phyloP scores from a whole-genome alignment of 2,797 vertebrate genomes.

The Eulemur mongoz region DNA sequence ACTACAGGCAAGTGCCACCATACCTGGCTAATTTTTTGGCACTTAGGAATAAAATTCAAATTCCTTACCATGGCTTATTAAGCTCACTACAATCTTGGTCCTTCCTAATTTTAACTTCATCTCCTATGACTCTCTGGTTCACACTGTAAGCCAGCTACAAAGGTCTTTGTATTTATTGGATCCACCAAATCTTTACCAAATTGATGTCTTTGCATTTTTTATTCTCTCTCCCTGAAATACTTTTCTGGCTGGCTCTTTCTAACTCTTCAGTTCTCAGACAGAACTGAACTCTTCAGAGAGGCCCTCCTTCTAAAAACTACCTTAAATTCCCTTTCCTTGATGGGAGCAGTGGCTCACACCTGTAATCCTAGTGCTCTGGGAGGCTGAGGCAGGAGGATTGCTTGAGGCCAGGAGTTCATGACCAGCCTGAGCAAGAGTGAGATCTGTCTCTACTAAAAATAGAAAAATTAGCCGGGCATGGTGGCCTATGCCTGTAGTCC shows the following conservation, averaged over 20 bases:
- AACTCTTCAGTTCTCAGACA: background rate
- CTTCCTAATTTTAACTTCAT: background rate
- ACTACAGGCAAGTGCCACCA: too few relatives aligned
- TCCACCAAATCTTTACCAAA: background rate
- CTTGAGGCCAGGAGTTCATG: too few relatives aligned
- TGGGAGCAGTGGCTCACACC: background rate
- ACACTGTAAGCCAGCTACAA: background rate
- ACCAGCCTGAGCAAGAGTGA: too few relatives aligned
- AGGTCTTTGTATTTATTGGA: background rate
- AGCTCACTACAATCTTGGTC: background rate
- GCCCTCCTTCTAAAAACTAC: background rate
- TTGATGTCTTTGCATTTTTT: background rate
- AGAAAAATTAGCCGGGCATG: too few relatives aligned
- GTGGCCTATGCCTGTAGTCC: too few relatives aligned
- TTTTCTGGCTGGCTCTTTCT: background rate
- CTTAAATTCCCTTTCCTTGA: background rate
- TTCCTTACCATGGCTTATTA: background rate
- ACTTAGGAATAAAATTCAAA: constrained; percentile 50
- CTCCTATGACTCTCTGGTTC: background rate
- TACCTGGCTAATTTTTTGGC: background rate
- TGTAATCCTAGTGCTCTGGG: too few relatives aligned
- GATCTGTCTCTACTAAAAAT: too few relatives aligned
- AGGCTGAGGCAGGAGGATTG: background rate
- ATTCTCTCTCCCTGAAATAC: background rate
- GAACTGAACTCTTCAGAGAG: background rate